A percentile compares a stretch with the other conserved stretches of the same genome.
phyloP scores from a whole-genome alignment of 2,797 vertebrate genomes.

The Enteromius anoplus region DNA sequence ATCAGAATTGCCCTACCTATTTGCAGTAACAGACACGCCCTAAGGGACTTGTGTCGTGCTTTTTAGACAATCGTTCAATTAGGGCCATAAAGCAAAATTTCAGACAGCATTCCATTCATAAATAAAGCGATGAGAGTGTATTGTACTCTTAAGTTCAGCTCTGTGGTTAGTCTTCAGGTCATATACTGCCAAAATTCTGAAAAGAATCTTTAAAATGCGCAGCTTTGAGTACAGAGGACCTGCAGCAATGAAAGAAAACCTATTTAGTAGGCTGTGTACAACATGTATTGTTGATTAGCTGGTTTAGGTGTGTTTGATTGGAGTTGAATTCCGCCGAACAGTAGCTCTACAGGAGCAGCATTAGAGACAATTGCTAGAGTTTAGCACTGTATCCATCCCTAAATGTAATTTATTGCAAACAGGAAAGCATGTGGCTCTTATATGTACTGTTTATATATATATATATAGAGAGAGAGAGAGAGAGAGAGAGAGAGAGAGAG shows the following conservation, averaged over 20 bases:
- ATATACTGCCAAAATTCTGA: background rate
- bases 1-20: too few species aligned
- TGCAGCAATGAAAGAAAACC: background rate
- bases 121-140: background rate
- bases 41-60: background rate
- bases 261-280: background rate
- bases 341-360: background rate
- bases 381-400: background rate
- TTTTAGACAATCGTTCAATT: background rate
- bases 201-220: background rate
- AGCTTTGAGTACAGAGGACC: background rate
- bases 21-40: background rate
- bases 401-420: background rate
- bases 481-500: too few species aligned
- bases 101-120: background rate
- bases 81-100: background rate
- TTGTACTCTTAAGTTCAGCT: background rate
- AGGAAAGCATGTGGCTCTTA: background rate
- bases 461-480: too few species aligned
- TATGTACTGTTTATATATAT: background rate
- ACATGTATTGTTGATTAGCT: background rate
- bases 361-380: background rate
- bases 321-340: background rate
- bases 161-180: background rate
- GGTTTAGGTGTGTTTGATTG: background rate